Evolutionary conservation across 2,797 vertebrate genomes (phyloP).

Genomic region (Poecilia picta): DNA sequence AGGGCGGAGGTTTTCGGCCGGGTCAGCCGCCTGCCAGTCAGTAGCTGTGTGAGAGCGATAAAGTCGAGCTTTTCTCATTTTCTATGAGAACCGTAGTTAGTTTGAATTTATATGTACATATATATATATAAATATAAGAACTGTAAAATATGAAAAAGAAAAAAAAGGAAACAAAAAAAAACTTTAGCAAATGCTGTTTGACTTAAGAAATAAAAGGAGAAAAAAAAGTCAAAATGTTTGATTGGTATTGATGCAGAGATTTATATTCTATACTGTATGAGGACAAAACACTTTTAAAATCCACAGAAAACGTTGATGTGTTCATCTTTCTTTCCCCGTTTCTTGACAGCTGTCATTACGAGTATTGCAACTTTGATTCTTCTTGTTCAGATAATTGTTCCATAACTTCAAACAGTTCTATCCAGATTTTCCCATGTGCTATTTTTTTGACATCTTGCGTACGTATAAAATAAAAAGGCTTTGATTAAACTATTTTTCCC

Average conservation of each 20-base stretch:
- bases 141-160: slow-evolving; percentile 70
- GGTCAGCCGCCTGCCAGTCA: no score
- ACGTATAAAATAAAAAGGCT: slow-evolving; percentile 49
- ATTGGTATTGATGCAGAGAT: slow-evolving; percentile 83
- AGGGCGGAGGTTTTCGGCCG: slow-evolving; percentile 21
- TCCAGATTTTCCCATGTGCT: slow-evolving; percentile 62
- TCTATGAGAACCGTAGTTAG: slow-evolving; percentile 82
- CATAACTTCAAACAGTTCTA: slow-evolving; percentile 55
- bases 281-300: slow-evolving; percentile 77
- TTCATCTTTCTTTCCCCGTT: slow-evolving; percentile 39
- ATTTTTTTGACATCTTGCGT: slow-evolving; percentile 68
- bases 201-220: slow-evolving; percentile 53
- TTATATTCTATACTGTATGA: slow-evolving; percentile 83
- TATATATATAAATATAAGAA: slow-evolving; percentile 84
- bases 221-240: slow-evolving; percentile 64
- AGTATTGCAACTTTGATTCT: slow-evolving; percentile 55
- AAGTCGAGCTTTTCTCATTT: slow-evolving; percentile 83
- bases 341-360: slow-evolving; percentile 45
- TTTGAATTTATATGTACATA: slow-evolving; percentile 83
- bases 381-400: slow-evolving; percentile 48
- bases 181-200: slow-evolving; percentile 71
- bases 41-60: slow-evolving; percentile 77
- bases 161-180: slow-evolving; percentile 33
- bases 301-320: slow-evolving; percentile 46
- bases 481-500: slow-evolving; percentile 65